These are phyloP conservation scores for Notolabrus celidotus DNA, from an alignment of 2,797 vertebrate genomes.

Conservation along the genomic window DNA sequence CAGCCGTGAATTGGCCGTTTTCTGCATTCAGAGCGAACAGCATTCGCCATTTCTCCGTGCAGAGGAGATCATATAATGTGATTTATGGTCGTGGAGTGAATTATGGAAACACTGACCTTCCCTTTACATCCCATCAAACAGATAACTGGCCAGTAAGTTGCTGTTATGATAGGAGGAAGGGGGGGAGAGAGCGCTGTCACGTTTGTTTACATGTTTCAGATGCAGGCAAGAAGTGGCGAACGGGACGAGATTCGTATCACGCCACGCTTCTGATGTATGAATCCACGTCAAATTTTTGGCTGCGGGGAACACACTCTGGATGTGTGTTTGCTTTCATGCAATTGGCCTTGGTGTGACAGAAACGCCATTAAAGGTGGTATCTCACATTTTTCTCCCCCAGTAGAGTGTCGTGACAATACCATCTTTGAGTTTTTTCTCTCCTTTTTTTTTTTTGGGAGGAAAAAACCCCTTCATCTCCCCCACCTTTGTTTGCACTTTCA, in stretches of 20 bases:
- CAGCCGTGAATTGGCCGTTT: constrained; percentile 47
- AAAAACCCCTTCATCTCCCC: constrained; percentile 69
- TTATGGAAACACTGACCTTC: constrained; percentile 85
- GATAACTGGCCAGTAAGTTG: constrained; percentile 81
- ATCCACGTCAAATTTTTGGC: constrained; percentile 38
- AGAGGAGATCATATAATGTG: constrained; percentile 76
- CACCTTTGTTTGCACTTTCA: constrained; percentile 85
- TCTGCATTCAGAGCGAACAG: constrained; percentile 52
- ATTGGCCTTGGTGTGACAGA: constrained; percentile 36
- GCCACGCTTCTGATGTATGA: constrained; percentile 60
- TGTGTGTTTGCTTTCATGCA: neutral
- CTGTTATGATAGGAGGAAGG: constrained; percentile 70
- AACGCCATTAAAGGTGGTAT: constrained; percentile 38
- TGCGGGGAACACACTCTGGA: neutral
- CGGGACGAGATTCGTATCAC: constrained; percentile 69
- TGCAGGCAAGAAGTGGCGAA: constrained; percentile 53
- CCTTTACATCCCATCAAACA: constrained; percentile 82
- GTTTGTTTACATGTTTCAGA: constrained; percentile 69
- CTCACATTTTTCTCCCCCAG: constrained; percentile 42
- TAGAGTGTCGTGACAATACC: constrained; percentile 68
- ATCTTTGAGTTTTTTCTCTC: constrained; percentile 49
- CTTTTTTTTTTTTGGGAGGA: constrained; percentile 11
- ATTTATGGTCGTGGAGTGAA: constrained; percentile 80
- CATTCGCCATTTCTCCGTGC: constrained; percentile 20
- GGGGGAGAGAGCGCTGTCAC: constrained; percentile 44